Base-by-base conservation (phyloP, 2,113 vertebrate genomes). In the Erythrocercus mccallii region DNA sequence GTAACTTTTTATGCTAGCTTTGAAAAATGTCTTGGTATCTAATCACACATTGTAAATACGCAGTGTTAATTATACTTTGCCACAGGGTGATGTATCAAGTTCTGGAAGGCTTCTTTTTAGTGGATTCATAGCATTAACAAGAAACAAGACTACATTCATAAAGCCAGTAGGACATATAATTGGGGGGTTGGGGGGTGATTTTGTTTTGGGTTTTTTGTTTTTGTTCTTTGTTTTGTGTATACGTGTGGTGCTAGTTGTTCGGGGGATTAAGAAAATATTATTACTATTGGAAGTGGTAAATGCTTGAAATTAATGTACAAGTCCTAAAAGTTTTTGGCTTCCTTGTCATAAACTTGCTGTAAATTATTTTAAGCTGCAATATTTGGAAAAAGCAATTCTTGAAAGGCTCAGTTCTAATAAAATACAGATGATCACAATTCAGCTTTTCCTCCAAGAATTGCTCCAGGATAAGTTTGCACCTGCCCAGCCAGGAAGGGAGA, bases 21-120 rank as follows among this genome's bases (percentile, higher is more conserved):
- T 94, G 94, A 96, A 96, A 96, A 94, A 90, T 94, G 65, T 88
- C 91, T 90, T 69, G 51, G 53, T 96, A 65, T 93, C 86, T 94
- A 84, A 96, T 92, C 88, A 86, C 42, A 91, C 56, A 42, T 76
- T 93, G 84, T 95, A 96, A 97, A 97, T 93, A 96, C 95, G 89
- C 87, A 97, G 21, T 70, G 61, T 12, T 95, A 95, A 97, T 95
- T 96, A 94, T 73, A 86, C 81, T 83, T 94, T 92, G 45, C 81
- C 79, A 86, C n/a, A 58, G 76, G 71, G 33, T 95, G 53, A 92
- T 88, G 33, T 51, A 90, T 91, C 45, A 83, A 44, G 44, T 86
- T 92, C 70, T 94, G 81, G 72, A 90, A 95, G 19, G 19, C 11
- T 94, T 87, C 22, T 21, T 84, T 84, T 72, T 72, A 54, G 28